Evolutionary conservation across 2,113 vertebrate genomes (phyloP).

Genomic region (Upupa epops): DNA sequence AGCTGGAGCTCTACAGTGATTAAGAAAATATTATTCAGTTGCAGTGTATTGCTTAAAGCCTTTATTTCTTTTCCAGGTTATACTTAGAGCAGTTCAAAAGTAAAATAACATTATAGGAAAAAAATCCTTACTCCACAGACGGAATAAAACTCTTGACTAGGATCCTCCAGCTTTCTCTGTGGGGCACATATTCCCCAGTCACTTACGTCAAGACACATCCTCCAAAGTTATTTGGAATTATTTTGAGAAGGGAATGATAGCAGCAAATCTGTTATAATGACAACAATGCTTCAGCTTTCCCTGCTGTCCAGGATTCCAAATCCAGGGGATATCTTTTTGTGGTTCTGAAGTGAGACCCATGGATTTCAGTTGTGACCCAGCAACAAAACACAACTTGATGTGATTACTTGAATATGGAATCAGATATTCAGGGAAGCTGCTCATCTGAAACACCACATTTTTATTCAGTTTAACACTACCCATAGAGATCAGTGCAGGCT

Average conservation of each 20-base stretch:
- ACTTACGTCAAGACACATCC: background rate
- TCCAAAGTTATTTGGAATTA: background rate
- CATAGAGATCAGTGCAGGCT: conserved; percentile 3
- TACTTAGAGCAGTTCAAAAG: background rate
- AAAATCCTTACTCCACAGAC: background rate
- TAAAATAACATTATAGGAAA: background rate
- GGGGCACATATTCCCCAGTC: background rate
- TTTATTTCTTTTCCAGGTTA: background rate
- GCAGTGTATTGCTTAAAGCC: background rate
- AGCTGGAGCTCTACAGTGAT: background rate
- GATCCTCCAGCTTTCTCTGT: background rate
- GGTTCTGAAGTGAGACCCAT: background rate
- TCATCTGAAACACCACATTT: background rate
- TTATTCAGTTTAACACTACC: conserved; percentile 5
- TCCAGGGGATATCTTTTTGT: background rate
- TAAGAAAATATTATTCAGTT: background rate
- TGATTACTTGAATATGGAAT: conserved; percentile 28
- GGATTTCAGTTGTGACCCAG: background rate
- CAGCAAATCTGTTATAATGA: background rate
- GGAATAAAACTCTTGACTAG: background rate
- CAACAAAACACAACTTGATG: background rate
- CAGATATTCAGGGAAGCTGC: background rate
- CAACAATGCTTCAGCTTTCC: background rate
- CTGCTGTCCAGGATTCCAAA: background rate
- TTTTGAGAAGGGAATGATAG: background rate